Base-by-base conservation (phyloP, 1,140 invertebrate species). In the Papilio machaon region DNA sequence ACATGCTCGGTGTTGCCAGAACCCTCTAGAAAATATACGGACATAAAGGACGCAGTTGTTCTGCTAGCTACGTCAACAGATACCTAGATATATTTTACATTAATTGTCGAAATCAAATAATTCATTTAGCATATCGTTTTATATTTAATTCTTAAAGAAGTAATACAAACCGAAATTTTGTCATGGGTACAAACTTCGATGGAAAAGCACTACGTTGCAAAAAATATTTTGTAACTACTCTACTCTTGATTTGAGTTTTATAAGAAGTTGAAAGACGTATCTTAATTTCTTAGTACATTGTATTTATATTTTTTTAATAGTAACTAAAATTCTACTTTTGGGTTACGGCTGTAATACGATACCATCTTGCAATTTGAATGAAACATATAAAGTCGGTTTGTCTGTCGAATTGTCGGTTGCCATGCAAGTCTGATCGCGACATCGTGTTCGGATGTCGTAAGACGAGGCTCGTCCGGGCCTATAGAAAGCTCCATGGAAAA, bases 401-500 rank as follows among this genome's bases (percentile, higher is more conserved):
- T 70, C 30, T 19, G 43, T 46, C 46, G 46, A 23, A 23, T 75
- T 49, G 46, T 47, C 46, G 43, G n/a, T 35, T 23, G 46, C 19
- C 46, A 19, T n/a, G 47, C 47, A 75, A 75, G 2, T n/a, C 46
- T 74, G 70, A 80, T 75, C 87, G 84, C 84, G 82, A 60, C 82
- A 80, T 80, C 80, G 79, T 80, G 80, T 73, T 80, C n/a, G 46
- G 74, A 79, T 91, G 87, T 90, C 87, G 91, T 83, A 91, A 91
- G 87, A 77, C 80, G 82, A 81, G 80, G 47, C 38, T 70, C 76
- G 75, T 84, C 80, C 81, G 85, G 78, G 79, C 73, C 81, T 89
- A 86, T 91, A 91, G 91, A 93, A 92, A 92, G 89, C 87, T 89
- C 77, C 23, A 79, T 87, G 87, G 88, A 89, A 89, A 87, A 84